phyloP scores from a whole-genome alignment of 1,140 invertebrate genomes.

The Littorina saxatilis region DNA sequence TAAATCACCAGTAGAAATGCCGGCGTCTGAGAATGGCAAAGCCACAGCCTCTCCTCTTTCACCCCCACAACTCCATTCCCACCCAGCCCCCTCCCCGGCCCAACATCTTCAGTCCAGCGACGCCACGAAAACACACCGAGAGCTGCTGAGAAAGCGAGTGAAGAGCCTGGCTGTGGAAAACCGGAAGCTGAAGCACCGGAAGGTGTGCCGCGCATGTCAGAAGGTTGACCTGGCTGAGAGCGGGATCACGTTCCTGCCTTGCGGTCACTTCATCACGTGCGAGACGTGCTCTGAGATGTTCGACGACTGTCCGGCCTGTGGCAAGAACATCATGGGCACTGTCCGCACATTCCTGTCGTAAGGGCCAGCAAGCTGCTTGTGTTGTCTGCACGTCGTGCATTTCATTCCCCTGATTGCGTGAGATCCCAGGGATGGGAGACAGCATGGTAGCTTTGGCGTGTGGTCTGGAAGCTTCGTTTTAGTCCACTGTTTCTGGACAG shows the following conservation, averaged over 20 bases:
- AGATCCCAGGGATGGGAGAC: background rate
- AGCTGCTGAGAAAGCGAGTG: conserved; percentile 13
- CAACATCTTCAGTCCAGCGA: background rate
- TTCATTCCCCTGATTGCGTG: background rate
- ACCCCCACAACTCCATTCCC: too few species aligned
- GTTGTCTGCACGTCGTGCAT: background rate
- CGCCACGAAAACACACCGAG: background rate
- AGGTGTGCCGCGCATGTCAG: conserved; percentile 22
- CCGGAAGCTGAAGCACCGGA: conserved; percentile 14
- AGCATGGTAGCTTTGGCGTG: background rate
- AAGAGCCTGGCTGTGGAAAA: conserved; percentile 17
- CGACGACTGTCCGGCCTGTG: conserved; percentile 33
- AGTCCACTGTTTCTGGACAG: background rate
- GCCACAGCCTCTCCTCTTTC: too few species aligned
- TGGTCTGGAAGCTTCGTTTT: background rate
- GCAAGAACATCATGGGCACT: conserved; percentile 33
- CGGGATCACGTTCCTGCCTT: conserved; percentile 36
- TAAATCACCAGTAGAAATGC: background rate
- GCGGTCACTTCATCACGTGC: conserved; percentile 40
- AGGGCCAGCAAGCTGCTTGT: background rate
- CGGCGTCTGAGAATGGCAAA: too few species aligned
- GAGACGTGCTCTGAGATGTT: conserved; percentile 27
- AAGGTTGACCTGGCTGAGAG: conserved; percentile 10
- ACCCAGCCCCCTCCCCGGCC: background rate
- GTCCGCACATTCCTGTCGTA: conserved; percentile 36